These are phyloP conservation scores for Petrocephalus microphthalmus DNA, from an alignment of 2,113 vertebrate species.

Conservation along the genomic window DNA sequence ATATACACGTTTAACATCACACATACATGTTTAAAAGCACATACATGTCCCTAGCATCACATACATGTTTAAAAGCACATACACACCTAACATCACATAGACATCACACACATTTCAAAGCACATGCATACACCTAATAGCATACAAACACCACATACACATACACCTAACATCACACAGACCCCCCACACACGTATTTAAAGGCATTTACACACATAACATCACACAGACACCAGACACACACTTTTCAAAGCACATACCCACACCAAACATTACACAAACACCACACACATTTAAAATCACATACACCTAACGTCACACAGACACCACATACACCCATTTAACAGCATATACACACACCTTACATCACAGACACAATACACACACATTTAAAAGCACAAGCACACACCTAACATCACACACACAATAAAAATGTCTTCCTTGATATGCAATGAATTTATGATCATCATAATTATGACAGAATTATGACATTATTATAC, in stretches of 20 bases:
- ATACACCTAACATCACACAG: background rate
- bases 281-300: slow-evolving; percentile 18
- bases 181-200: too few species aligned
- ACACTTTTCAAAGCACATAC: background rate
- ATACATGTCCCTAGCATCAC: background rate
- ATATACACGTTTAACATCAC: background rate
- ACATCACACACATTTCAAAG: too few species aligned
- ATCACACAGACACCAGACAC: slow-evolving; percentile 24
- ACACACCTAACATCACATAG: background rate
- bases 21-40: background rate
- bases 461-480: background rate
- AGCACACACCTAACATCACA: background rate
- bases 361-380: too few species aligned
- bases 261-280: slow-evolving; percentile 16
- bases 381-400: background rate
- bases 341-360: background rate
- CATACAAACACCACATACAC: background rate
- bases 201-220: background rate
- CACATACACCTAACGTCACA: background rate
- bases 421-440: background rate
- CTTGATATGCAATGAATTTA: background rate
- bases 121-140: background rate
- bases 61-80: background rate
- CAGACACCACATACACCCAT: background rate
- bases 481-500: background rate